phyloP scores from a whole-genome alignment of 2,113 vertebrate species.

The Arvicanthis niloticus region DNA sequence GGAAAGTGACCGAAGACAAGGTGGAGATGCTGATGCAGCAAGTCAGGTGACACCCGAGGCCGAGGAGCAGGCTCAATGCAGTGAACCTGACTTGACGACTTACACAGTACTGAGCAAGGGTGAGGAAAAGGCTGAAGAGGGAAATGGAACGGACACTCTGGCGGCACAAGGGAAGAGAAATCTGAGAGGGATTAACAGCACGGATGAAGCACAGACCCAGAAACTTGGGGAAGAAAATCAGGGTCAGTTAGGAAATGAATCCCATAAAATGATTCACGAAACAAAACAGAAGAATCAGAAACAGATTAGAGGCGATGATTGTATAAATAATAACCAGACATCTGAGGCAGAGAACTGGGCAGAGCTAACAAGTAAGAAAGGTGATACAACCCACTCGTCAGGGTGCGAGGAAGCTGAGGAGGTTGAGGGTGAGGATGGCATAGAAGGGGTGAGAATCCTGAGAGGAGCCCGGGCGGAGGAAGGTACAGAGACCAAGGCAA shows the following conservation, averaged over 20 bases:
- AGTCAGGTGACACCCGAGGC: not conserved
- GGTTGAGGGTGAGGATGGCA: not conserved
- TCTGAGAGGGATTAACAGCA: not conserved
- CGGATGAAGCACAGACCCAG: not conserved
- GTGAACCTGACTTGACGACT: not conserved
- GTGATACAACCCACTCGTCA: not conserved
- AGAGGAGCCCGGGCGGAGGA: not conserved
- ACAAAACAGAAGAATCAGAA: not conserved
- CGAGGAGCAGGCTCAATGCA: not conserved
- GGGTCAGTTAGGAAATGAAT: not conserved
- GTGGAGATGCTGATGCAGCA: not conserved
- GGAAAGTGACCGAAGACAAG: not conserved
- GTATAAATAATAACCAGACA: not conserved
- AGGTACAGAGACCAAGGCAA: not conserved
- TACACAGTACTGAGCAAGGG: not conserved
- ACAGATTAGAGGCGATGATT: not conserved
- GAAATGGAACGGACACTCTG: not conserved
- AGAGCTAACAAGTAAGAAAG: not conserved
- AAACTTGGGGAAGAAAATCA: constrained; percentile 28
- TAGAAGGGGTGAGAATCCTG: not conserved
- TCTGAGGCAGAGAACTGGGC: not conserved
- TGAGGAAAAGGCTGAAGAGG: not conserved
- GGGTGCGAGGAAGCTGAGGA: not conserved
- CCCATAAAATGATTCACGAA: not conserved
- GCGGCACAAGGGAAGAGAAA: not conserved